A percentile compares a stretch with the other conserved stretches of the same genome.
phyloP scores from a whole-genome alignment of 2,113 vertebrate genomes.

The Pelusios castaneus region DNA sequence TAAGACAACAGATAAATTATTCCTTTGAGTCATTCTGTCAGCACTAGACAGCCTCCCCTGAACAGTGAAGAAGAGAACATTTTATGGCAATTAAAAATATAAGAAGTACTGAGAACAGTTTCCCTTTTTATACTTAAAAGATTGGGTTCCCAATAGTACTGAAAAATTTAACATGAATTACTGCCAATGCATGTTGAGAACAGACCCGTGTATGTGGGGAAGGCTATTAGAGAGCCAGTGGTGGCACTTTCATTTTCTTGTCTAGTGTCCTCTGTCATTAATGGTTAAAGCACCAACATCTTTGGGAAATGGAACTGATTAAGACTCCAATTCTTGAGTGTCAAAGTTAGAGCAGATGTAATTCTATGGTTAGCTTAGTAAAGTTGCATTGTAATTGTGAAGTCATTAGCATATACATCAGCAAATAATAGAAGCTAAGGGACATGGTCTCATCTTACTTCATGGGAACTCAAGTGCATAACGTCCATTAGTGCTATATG shows the following conservation, averaged over 20 bases:
- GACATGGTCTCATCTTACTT: background rate
- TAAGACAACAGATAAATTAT: constrained; percentile 22
- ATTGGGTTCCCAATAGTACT: background rate
- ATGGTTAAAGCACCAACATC: background rate
- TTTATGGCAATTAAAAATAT: constrained; percentile 34
- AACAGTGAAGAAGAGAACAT: background rate
- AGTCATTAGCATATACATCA: background rate
- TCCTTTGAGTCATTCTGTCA: constrained; percentile 20
- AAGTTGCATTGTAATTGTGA: background rate
- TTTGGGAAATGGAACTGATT: background rate
- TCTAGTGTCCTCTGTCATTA: background rate
- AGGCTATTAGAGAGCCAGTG: accelerated
- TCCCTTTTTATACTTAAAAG: background rate
- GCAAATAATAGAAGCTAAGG: background rate
- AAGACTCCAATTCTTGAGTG: background rate
- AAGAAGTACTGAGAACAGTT: background rate
- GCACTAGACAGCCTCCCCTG: background rate
- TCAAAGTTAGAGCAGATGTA: background rate
- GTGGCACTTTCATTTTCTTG: background rate
- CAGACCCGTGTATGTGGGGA: background rate
- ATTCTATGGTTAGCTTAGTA: background rate
- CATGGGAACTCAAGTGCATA: background rate
- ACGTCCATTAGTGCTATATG: background rate
- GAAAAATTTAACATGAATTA: constrained; percentile 5
- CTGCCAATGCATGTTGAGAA: background rate